Evolutionary conservation across 2,888 invertebrate species (phyloP), one percentile per base, ranked within the genome.

Genomic region (Carcina quercana): DNA sequence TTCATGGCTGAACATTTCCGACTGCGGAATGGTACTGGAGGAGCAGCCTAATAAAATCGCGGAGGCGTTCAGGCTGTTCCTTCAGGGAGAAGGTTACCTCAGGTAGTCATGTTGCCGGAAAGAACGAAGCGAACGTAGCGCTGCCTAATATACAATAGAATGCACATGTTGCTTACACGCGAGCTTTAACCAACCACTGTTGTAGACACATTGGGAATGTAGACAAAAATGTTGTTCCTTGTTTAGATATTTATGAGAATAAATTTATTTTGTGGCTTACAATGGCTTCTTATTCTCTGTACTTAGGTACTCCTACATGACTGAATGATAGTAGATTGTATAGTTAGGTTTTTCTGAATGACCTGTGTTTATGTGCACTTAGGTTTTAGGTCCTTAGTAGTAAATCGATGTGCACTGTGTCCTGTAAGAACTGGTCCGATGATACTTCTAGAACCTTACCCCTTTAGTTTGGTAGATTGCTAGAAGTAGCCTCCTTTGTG

Each of bases 61-160:
- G 59, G 98, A 99, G 84, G 97, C 98, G 35, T 94, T 99, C 82
- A 88, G 96, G 67, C 89, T 99, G 55, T 99, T 99, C 86, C 88
- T 99, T 48, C 98, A 99, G 84, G 98, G 99, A 52, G 95, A 96
- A 84, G 98, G 98, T 70, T 97, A 96, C 87, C 95, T 95, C 95
- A 93, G 80, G 67, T 80, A 82, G 76, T 76, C 63, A 54, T 34
- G 47, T 50, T 59, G 49, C 47, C 38, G 39, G 38, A 32, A 25
- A 15, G 44, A 43, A 47, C 43, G 42, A 43, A 42, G 35, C 45
- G 45, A 57, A 51, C 57, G 72, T 69, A 59, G 61, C 64, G 71
- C 68, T 56, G 60, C 68, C 37, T 26, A 33, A 59, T n/a, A 67
- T 53, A 48, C 54, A 56, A 65, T 72, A 76, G 75, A 62, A 61